Base-by-base conservation (phyloP, 2,797 vertebrate genomes). In the Poecilia gillii region DNA sequence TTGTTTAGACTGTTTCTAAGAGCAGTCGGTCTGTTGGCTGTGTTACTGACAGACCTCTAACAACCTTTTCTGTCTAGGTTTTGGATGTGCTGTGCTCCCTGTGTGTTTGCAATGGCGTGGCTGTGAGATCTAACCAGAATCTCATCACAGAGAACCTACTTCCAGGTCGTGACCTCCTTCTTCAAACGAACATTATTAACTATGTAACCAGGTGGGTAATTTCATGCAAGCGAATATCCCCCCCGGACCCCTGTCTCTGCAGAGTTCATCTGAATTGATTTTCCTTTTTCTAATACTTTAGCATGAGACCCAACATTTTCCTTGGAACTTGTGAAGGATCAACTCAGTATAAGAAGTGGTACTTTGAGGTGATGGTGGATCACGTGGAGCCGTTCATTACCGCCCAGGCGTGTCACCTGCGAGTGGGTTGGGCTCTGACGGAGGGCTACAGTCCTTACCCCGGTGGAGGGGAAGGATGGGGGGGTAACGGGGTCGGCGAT, bases 71-170 rank as follows among this genome's bases (percentile, higher is more conserved):
- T 33, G 36, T 23, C 1, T 79, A 98, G 98, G 98, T 99, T 33
- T 91, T 99, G 88, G 98, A 99, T 4, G 98, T 99, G 14, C 95
- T 99, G 12, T 98, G 98, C 90, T 99, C 98, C 74, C 94, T 99
- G 0, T 99, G 98, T 66, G 98, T 99, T 68, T 99, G 98, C 90
- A 99, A 99, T 2, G 98, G 98, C 0, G 98, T 99, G 53, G 98
- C 98, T 0, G 98, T 99, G 0, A 96, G 98, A 84, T 98, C 98
- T 85, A 99, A 99, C 91, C 98, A 99, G 93, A 98, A 98, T 84
- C 97, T 99, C 84, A 99, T 99, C 94, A 97, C 98, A 0, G 98
- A 99, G 94, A 99, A 99, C 91, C 94, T 99, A 20, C 96, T 99
- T 80, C 98, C 98, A 0, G 96, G 97, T 7, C 96, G 98, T 0